Percentiles rank a stretch among this genome's conserved stretches.
Evolutionary conservation across 1,140 invertebrate species (phyloP).

Genomic region (Alviniconcha marisindica): DNA sequence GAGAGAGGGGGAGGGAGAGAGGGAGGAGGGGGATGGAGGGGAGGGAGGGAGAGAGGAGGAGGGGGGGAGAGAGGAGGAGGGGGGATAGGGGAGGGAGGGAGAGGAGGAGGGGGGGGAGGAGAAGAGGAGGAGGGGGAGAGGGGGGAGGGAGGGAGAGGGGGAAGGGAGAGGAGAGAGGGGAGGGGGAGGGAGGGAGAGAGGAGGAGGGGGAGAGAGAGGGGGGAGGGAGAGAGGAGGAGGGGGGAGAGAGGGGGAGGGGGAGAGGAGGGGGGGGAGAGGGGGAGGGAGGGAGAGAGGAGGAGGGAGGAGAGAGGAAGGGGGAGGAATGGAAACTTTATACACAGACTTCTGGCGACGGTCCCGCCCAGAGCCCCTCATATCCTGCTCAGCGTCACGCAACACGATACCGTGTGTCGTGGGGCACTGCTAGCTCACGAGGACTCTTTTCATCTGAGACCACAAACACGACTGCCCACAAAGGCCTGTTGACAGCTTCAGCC

Average conservation of each 20-base stretch:
- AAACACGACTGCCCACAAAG: too few relatives aligned
- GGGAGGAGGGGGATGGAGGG: background rate
- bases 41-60: constrained; percentile 2
- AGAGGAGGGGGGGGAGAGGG: background rate
- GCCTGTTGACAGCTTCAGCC: too few relatives aligned
- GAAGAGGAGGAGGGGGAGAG: background rate
- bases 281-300: background rate
- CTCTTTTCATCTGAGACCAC: too few relatives aligned
- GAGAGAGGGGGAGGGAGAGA: background rate
- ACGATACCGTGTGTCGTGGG: too few relatives aligned
- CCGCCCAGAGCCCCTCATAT: too few relatives aligned
- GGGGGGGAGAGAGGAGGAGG: background rate
- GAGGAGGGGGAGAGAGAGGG: background rate
- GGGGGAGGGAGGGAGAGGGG: background rate
- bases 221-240: background rate
- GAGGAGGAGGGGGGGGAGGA: background rate
- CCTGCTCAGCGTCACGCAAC: too few relatives aligned
- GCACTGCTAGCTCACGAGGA: too few relatives aligned
- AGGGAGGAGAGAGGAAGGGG: background rate
- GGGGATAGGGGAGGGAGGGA: too few relatives aligned
- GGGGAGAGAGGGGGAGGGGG: background rate
- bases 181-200: background rate
- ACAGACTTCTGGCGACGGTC: background rate
- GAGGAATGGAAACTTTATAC: background rate
- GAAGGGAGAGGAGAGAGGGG: background rate